Conservation (phyloP, 23 tunicate species). For the Botrylloides violaceus region DNA sequence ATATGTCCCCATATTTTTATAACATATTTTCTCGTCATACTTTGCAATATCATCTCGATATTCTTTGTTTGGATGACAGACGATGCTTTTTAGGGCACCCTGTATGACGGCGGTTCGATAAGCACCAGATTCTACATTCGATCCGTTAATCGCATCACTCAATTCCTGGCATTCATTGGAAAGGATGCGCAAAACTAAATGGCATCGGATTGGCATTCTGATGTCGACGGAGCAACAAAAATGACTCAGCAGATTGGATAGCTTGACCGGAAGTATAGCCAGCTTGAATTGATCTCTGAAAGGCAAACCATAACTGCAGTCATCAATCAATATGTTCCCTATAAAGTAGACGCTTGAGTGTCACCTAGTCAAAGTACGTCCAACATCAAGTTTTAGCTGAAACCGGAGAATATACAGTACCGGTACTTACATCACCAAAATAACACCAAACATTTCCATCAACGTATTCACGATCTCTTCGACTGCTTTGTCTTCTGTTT, state of each 20-base stretch:
- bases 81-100: conserved; percentile 3
- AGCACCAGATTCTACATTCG: not conserved
- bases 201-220: not conserved
- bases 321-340: too few species aligned
- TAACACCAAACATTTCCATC: not conserved
- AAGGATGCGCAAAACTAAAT: not conserved
- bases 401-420: too few species aligned
- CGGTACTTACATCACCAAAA: conserved; percentile 1
- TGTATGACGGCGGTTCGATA: not conserved
- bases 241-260: not conserved
- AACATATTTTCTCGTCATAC: too few species aligned
- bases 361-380: too few species aligned
- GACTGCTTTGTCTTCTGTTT: not conserved
- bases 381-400: too few species aligned
- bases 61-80: not conserved
- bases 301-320: too few species aligned
- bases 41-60: not conserved
- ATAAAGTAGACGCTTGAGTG: too few species aligned
- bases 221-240: conserved; percentile 4
- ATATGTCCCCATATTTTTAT: too few species aligned
- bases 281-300: too few species aligned
- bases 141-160: not conserved
- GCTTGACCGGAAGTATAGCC: not conserved
- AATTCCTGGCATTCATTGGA: not conserved
- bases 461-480: conserved; percentile 15